Evolutionary conservation across 2,888 invertebrate genomes (phyloP), one percentile per base, ranked within the genome.

Genomic region (Brachylomia viminalis): DNA sequence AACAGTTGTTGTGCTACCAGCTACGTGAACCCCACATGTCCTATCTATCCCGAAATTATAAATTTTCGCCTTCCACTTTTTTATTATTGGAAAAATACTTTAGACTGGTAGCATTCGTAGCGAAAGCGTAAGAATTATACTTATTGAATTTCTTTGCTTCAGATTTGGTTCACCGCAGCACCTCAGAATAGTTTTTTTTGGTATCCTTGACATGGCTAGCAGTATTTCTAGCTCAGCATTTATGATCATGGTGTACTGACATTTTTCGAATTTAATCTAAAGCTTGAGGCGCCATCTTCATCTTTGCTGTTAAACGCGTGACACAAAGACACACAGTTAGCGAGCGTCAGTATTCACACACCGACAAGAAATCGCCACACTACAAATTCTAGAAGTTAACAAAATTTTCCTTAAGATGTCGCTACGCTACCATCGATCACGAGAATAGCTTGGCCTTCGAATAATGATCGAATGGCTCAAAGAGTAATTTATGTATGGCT

Each of bases 361-460:
- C 13, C 27, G 23, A 10, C 1, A 17, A 27, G 11, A 38, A 47
- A n/a, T n/a, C 1, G 1, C 27, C 20, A 49, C 13, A 23, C 15
- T 27, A 62, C 27, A 52, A 13, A 7, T 27, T 23, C 23, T 27
- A 56, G 11, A 47, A 59, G 58, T 38, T 75, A 38, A 7, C 17
- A 27, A 2, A 0, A 66, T 69, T 59, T 69, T 42, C 76, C 65
- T 33, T 2, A 27, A 76, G 79, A 81, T 79, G 81, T 68, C 76
- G 81, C 47, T 75, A 30, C 15, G 8, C 2, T 17, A 4, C 20
- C 6, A 56, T 49, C 13, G 23, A 45, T 52, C 15, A 45, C 8
- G 4, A 30, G 3, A 52, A 5, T 13, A n/a, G n/a, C n/a, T n/a
- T n/a, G n/a, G n/a, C n/a, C n/a, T n/a, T n/a, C n/a, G n/a, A n/a